Percentiles rank a stretch among this genome's conserved stretches.
phyloP scores from a whole-genome alignment of 2,888 invertebrate genomes.

The Stegophylla sp. region DNA sequence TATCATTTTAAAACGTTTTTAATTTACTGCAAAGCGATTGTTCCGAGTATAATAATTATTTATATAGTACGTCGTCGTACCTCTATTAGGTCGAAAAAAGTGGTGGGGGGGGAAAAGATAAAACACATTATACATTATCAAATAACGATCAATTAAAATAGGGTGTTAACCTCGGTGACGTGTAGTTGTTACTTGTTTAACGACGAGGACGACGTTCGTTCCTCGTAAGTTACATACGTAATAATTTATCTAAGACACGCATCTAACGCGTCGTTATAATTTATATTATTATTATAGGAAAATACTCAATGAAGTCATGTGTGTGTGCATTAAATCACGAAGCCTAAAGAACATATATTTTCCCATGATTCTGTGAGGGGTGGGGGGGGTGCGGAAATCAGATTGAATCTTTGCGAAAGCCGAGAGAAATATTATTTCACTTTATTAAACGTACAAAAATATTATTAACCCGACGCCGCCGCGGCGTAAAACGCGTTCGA shows the following conservation, averaged over 20 bases:
- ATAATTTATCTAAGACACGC: background rate
- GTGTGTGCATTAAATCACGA: slow-evolving; percentile 1
- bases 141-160: slow-evolving; percentile 31
- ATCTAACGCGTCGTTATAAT: background rate
- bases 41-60: background rate
- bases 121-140: background rate
- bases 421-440: too few relatives aligned
- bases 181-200: slow-evolving; percentile 14
- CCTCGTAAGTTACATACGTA: too few relatives aligned
- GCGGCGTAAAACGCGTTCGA: background rate
- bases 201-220: background rate
- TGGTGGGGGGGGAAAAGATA: too few relatives aligned
- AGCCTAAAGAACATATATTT: background rate
- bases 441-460: too few relatives aligned
- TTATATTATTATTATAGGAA: background rate
- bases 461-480: background rate
- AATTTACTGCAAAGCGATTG: background rate
- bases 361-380: background rate
- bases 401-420: slow-evolving; percentile 10
- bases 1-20: slow-evolving; percentile 7
- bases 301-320: slow-evolving; percentile 2
- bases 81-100: background rate
- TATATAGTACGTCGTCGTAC: background rate
- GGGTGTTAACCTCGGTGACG: slow-evolving; percentile 32
- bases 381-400: too few relatives aligned